These are phyloP conservation scores for Drosophila pseudoobscura DNA, from an alignment of 1,140 invertebrate species.

Conservation along the genomic window DNA sequence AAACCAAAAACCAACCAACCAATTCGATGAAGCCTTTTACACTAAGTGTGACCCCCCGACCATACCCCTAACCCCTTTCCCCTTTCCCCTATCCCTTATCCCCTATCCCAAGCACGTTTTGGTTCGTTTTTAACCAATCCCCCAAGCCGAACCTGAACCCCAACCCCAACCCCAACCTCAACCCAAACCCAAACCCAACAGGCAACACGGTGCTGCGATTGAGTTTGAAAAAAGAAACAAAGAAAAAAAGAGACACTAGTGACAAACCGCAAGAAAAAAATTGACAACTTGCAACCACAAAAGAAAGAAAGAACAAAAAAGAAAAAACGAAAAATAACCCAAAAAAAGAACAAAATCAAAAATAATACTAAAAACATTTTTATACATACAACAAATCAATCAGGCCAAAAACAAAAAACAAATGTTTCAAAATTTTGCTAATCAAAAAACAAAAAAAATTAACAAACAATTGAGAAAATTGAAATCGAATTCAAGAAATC, in stretches of 20 bases:
- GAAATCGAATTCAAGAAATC: slow-evolving; percentile 5
- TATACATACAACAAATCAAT: slow-evolving; percentile 83
- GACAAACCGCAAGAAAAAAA: slow-evolving; percentile 72
- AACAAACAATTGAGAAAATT: slow-evolving; percentile 22
- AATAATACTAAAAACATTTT: slow-evolving; percentile 66
- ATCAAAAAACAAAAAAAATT: slow-evolving; percentile 35
- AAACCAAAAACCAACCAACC: slow-evolving; percentile 6
- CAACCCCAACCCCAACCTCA: slow-evolving; percentile 4
- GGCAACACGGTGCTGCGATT: slow-evolving; percentile 76
- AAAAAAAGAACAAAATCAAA: slow-evolving; percentile 48
- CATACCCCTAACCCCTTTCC: slow-evolving; percentile 5
- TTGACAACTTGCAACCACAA: slow-evolving; percentile 49
- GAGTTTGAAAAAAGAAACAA: slow-evolving; percentile 83
- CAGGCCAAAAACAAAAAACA: slow-evolving; percentile 80
- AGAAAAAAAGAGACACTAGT: slow-evolving; percentile 83
- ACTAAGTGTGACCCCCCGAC: slow-evolving; percentile 25
- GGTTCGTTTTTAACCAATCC: slow-evolving; percentile 41
- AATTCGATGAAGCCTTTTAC: slow-evolving; percentile 28
- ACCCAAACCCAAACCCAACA: slow-evolving; percentile 49
- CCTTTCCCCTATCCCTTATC: neutral
- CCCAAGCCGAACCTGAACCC: neutral
- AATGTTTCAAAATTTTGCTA: slow-evolving; percentile 83
- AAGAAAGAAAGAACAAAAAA: slow-evolving; percentile 45
- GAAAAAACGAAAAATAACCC: slow-evolving; percentile 49
- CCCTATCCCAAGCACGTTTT: slow-evolving; percentile 24